Conservation (phyloP, 2,888 invertebrate genomes). For the Pheosia gnoma region DNA sequence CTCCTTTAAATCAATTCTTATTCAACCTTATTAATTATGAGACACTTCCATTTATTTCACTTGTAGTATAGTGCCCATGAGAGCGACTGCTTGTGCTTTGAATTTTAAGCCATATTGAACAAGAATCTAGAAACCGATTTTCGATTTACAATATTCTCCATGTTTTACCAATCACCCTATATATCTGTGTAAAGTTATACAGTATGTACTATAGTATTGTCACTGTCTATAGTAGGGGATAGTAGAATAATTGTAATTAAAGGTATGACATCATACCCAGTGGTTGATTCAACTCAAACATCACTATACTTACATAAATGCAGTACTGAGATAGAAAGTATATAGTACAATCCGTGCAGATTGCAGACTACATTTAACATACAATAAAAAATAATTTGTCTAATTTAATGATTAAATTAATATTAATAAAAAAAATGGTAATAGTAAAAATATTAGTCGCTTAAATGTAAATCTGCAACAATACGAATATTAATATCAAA, state of each 20-base stretch:
- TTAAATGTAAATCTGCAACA: conserved; percentile 1
- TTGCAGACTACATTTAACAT: conserved; percentile 23
- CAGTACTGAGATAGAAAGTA: conserved; percentile 20
- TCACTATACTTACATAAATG: conserved; percentile 32
- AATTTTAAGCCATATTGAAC: too few relatives aligned
- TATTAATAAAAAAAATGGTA: background rate
- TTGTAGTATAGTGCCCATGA: too few relatives aligned
- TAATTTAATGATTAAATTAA: background rate
- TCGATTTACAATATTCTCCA: too few relatives aligned
- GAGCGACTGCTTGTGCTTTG: too few relatives aligned
- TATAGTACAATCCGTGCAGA: conserved; percentile 4
- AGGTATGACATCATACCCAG: conserved; percentile 12
- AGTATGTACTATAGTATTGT: conserved; percentile 8
- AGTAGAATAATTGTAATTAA: conserved; percentile 19
- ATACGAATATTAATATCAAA: conserved; percentile 1
- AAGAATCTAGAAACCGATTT: too few relatives aligned
- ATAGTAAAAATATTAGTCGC: background rate
- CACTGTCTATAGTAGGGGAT: conserved; percentile 15
- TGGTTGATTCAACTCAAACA: conserved; percentile 13
- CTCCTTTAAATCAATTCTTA: too few relatives aligned
- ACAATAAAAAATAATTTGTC: conserved; percentile 25
- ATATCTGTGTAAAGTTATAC: too few relatives aligned
- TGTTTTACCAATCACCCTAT: too few relatives aligned
- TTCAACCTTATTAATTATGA: too few relatives aligned
- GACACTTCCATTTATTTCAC: too few relatives aligned